Evolutionary conservation across 2,797 vertebrate species (phyloP).

Genomic region (Carduelis carduelis): DNA sequence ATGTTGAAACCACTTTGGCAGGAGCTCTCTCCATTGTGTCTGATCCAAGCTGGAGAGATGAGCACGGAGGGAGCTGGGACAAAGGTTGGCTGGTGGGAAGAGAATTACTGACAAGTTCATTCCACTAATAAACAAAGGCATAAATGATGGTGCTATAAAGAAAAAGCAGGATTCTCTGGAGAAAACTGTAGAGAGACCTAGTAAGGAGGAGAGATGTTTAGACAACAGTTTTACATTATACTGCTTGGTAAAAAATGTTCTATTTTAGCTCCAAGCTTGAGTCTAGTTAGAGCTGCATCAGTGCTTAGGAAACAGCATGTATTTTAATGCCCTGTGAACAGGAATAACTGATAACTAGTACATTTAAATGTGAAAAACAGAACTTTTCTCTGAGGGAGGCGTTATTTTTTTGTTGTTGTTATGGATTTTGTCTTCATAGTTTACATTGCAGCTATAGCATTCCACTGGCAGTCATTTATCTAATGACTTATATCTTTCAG

Average conservation of each 20-base stretch:
- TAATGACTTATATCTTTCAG: slow-evolving; percentile 44
- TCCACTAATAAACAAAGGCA: slow-evolving; percentile 64
- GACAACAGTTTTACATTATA: slow-evolving; percentile 65
- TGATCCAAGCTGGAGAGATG: slow-evolving; percentile 16
- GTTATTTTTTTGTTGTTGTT: slow-evolving; percentile 14
- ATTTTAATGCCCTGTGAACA: slow-evolving; percentile 71
- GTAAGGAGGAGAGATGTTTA: slow-evolving; percentile 47
- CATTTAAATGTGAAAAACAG: slow-evolving; percentile 73
- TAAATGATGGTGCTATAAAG: slow-evolving; percentile 21
- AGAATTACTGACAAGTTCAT: slow-evolving; percentile 38
- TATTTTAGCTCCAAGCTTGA: slow-evolving; percentile 65
- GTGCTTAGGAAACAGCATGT: slow-evolving; percentile 62
- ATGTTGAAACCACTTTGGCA: slow-evolving; percentile 49
- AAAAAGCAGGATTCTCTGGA: slow-evolving; percentile 6
- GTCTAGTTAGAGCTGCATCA: slow-evolving; percentile 56
- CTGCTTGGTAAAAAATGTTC: slow-evolving; percentile 61
- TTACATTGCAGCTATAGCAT: slow-evolving; percentile 55
- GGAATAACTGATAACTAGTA: slow-evolving; percentile 67
- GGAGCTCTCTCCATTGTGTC: slow-evolving; percentile 10
- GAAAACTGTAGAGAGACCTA: slow-evolving; percentile 42
- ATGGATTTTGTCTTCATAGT: slow-evolving; percentile 65
- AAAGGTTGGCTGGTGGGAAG: not conserved
- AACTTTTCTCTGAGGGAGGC: slow-evolving; percentile 53
- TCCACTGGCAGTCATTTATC: slow-evolving; percentile 58
- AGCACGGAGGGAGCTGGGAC: slow-evolving; percentile 17